Evolutionary conservation across 2,888 invertebrate species (phyloP).

Genomic region (Gerris lacustris): DNA sequence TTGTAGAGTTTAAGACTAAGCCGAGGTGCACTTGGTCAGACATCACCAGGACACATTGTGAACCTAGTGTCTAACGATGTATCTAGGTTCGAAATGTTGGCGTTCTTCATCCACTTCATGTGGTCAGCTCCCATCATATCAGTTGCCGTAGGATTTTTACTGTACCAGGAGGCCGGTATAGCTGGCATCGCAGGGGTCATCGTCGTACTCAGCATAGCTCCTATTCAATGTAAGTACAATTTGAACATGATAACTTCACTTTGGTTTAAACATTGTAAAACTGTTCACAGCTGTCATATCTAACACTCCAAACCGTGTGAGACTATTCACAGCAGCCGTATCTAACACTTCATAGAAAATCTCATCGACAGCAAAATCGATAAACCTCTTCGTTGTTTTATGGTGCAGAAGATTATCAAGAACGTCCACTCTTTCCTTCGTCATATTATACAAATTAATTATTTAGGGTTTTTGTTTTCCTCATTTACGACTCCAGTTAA

Average conservation of each 20-base stretch:
- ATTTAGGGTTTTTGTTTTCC: too few species aligned
- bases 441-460: too few species aligned
- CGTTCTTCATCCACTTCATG: conserved; percentile 42
- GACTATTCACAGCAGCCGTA: too few species aligned
- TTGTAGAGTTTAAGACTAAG: conserved; percentile 36
- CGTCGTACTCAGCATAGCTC: conserved; percentile 26
- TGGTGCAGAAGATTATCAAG: too few species aligned
- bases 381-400: too few species aligned
- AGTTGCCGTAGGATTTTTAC: conserved; percentile 36
- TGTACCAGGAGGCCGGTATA: conserved; percentile 27
- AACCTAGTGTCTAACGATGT: conserved; percentile 49
- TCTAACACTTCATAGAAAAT: too few species aligned
- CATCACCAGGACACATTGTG: conserved; percentile 47
- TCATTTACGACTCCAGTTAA: too few species aligned
- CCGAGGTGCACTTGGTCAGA: conserved; percentile 40
- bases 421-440: too few species aligned
- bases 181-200: conserved; percentile 28
- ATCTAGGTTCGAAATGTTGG: conserved; percentile 43
- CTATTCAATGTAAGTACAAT: conserved; percentile 29
- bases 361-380: too few species aligned
- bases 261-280: not conserved
- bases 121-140: conserved; percentile 44
- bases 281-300: not conserved
- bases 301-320: too few species aligned
- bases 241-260: not conserved